Evolutionary conservation across 2,113 vertebrate genomes (phyloP).

Genomic region (Corvus hawaiiensis): DNA sequence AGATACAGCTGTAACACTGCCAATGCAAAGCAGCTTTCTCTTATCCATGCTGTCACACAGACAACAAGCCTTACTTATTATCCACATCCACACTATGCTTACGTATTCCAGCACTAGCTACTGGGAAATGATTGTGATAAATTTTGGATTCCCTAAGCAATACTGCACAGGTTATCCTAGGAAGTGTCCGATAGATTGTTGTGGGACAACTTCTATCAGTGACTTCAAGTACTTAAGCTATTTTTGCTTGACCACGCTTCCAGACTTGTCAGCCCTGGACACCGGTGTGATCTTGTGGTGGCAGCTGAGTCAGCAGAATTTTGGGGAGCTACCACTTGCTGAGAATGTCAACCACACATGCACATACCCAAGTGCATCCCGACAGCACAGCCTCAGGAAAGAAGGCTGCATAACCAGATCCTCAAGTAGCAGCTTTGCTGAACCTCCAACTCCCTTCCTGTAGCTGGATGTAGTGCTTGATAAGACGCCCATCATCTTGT

Average conservation of each 20-base stretch:
- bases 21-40: background rate
- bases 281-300: fast-evolving
- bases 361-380: no score
- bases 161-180: no score
- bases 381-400: background rate
- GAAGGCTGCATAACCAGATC: background rate
- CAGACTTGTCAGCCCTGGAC: background rate
- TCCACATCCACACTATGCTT: background rate
- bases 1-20: background rate
- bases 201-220: background rate
- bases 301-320: background rate
- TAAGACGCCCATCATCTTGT: background rate
- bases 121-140: background rate
- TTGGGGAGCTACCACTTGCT: background rate
- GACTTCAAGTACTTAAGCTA: background rate
- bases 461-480: background rate
- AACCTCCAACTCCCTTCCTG: background rate
- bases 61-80: background rate
- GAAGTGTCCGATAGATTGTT: background rate
- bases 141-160: background rate
- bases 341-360: background rate
- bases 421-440: background rate
- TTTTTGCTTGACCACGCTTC: background rate
- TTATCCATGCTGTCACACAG: background rate
- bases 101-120: background rate